phyloP scores from a whole-genome alignment of 2,797 vertebrate genomes.

The Semotilus atromaculatus region DNA sequence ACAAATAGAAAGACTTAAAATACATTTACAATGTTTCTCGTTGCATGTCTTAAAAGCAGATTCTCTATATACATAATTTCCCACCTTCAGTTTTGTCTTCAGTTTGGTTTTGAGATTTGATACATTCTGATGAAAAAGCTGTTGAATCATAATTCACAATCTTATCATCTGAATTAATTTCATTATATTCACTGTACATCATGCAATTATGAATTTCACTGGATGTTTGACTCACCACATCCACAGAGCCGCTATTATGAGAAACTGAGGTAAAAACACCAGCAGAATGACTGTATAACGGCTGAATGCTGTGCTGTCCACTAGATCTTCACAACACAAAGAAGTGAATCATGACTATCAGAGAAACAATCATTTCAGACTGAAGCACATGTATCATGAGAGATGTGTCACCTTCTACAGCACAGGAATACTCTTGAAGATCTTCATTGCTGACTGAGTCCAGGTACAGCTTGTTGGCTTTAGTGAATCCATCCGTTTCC shows the following conservation, averaged over 20 bases:
- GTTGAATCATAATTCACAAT: not conserved
- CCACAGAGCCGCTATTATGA: not conserved
- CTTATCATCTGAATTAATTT: not conserved
- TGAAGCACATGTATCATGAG: not conserved
- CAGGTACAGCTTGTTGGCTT: constrained; percentile 18
- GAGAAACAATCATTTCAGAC: not conserved
- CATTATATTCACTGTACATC: not conserved
- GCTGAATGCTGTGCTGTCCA: not conserved
- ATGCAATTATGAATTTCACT: not conserved
- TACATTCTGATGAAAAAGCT: not conserved
- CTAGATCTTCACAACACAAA: not conserved
- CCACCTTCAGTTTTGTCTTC: not conserved
- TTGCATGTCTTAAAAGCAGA: not conserved
- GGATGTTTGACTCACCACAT: constrained; percentile 19
- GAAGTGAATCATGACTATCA: not conserved
- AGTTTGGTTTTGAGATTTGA: not conserved
- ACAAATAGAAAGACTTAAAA: not conserved
- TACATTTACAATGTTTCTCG: not conserved
- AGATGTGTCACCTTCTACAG: not conserved
- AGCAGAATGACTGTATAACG: constrained; percentile 9
- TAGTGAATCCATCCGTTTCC: not conserved
- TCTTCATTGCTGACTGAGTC: not conserved
- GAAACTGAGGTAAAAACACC: constrained; percentile 6
- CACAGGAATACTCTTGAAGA: constrained; percentile 38
- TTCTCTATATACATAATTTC: not conserved